Evolutionary conservation across 2,113 vertebrate species (phyloP).

Genomic region (Serinus canaria): DNA sequence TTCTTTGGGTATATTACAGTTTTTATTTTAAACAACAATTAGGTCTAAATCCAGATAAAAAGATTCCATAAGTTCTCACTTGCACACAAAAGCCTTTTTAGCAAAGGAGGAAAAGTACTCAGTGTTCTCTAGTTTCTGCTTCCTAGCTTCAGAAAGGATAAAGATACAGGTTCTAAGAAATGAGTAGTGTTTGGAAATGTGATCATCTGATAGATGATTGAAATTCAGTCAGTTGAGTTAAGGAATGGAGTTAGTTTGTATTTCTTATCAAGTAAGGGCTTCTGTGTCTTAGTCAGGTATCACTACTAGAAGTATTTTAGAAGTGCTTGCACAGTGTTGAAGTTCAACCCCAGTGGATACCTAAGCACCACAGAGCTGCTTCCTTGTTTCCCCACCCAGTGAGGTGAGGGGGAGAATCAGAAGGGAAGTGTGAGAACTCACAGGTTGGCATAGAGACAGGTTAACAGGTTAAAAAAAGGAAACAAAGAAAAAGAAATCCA

Average conservation of each 20-base stretch:
- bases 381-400: neutral
- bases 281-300: neutral
- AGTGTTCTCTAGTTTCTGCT: neutral
- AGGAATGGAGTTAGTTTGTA: neutral
- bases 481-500: neutral
- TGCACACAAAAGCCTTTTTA: neutral
- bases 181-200: neutral
- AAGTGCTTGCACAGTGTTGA: neutral
- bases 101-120: neutral
- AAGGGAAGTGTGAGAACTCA: neutral
- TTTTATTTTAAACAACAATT: neutral
- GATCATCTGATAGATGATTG: neutral
- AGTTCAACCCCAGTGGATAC: neutral
- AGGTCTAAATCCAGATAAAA: neutral
- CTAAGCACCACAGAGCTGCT: neutral
- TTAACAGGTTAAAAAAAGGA: neutral
- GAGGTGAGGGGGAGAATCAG: neutral
- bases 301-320: neutral
- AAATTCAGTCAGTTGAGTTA: neutral
- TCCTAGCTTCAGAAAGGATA: neutral
- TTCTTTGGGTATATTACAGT: neutral
- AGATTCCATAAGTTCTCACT: neutral
- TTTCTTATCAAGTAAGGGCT: neutral
- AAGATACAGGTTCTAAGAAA: neutral
- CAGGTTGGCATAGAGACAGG: neutral